phyloP scores from a whole-genome alignment of 2,888 invertebrate species.

The Cerceris ruficornis region DNA sequence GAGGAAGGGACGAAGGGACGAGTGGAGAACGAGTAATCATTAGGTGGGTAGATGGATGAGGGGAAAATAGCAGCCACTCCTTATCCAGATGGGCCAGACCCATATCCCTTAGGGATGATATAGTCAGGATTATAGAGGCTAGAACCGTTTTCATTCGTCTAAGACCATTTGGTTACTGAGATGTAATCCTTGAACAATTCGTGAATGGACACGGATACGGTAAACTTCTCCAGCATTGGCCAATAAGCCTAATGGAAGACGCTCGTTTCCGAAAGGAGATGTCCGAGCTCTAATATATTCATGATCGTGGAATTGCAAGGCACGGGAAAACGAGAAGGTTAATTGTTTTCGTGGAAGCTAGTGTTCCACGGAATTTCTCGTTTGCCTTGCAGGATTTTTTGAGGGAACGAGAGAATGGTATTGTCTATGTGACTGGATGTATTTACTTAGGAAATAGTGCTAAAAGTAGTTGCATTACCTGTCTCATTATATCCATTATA shows the following conservation, averaged over 20 bases:
- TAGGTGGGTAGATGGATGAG: conserved; percentile 72
- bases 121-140: conserved; percentile 40
- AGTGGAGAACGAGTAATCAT: conserved; percentile 57
- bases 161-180: conserved; percentile 42
- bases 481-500: no score
- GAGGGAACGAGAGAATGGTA: background rate
- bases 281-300: conserved; percentile 38
- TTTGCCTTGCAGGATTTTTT: background rate
- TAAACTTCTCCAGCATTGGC: conserved; percentile 55
- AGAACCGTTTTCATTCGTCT: conserved; percentile 64
- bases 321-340: background rate
- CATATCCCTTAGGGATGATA: conserved; percentile 45
- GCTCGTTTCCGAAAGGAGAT: conserved; percentile 53
- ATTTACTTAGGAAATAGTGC: no score
- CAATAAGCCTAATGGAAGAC: conserved; percentile 72
- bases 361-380: background rate
- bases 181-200: conserved; percentile 60
- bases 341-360: background rate
- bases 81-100: conserved; percentile 58
- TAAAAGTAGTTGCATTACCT: no score
- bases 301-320: conserved; percentile 34
- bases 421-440: background rate
- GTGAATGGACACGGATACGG: conserved; percentile 45
- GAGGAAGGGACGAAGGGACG: conserved; percentile 4
- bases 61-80: conserved; percentile 72